Conservation (phyloP, 2,888 invertebrate genomes). For the Eucriotettix oculatus region DNA sequence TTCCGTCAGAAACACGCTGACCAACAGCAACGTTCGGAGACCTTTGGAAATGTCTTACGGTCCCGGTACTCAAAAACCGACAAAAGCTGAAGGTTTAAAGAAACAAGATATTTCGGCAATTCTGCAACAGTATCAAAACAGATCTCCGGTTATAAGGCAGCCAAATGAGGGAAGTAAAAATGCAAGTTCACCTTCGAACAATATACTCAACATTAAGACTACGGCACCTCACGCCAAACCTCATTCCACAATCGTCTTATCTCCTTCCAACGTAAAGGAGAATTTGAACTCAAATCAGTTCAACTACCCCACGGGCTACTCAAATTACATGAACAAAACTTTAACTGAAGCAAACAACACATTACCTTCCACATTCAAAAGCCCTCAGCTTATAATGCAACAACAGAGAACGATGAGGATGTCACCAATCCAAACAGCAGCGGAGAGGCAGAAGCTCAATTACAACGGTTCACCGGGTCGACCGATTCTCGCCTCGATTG, state of each 20-base stretch:
- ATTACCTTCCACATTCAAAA: neutral
- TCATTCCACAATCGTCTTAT: slow-evolving; percentile 1
- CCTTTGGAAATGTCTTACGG: neutral
- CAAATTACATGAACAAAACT: neutral
- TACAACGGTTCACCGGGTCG: slow-evolving; percentile 1
- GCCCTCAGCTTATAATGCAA: neutral
- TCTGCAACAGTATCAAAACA: too few relatives aligned
- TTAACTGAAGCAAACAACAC: neutral
- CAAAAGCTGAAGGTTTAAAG: too few relatives aligned
- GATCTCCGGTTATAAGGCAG: neutral
- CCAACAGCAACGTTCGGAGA: neutral
- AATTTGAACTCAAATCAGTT: slow-evolving; percentile 8
- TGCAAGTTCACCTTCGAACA: neutral
- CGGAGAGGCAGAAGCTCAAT: neutral
- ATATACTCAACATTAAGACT: neutral
- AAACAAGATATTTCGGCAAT: too few relatives aligned
- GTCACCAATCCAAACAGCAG: neutral
- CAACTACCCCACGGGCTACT: neutral
- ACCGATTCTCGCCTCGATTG: slow-evolving; percentile 4
- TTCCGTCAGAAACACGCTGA: neutral
- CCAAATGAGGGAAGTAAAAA: neutral
- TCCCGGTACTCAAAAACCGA: too few relatives aligned
- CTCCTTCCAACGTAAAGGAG: slow-evolving; percentile 11
- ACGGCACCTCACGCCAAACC: neutral
- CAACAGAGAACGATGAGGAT: neutral